Evolutionary conservation across 1,140 invertebrate genomes (phyloP).

Genomic region (Orussus abietinus): DNA sequence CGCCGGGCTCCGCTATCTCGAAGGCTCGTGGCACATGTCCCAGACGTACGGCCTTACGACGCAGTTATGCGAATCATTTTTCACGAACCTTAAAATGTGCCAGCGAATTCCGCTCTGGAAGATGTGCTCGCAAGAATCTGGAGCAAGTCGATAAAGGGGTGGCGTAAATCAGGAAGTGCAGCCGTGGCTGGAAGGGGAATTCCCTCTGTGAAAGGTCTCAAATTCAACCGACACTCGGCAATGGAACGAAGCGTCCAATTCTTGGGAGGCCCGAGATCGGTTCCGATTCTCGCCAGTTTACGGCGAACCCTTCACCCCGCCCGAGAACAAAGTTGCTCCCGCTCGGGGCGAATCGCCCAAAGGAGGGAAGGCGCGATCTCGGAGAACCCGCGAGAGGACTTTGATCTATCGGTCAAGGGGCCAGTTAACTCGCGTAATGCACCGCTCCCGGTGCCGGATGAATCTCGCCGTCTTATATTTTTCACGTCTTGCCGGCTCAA

Average conservation of each 20-base stretch:
- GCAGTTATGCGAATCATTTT: too few species aligned
- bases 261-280: background rate
- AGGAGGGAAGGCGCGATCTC: background rate
- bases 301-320: slow-evolving; percentile 1
- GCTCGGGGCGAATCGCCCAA: slow-evolving; percentile 7
- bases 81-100: too few species aligned
- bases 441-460: too few species aligned
- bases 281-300: background rate
- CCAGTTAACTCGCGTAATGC: too few species aligned
- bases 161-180: slow-evolving; percentile 17
- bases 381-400: slow-evolving; percentile 6
- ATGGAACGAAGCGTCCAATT: background rate
- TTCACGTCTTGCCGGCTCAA: too few species aligned
- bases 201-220: slow-evolving; percentile 12
- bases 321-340: too few species aligned
- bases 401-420: too few species aligned
- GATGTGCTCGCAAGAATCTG: slow-evolving; percentile 14
- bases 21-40: slow-evolving; percentile 14
- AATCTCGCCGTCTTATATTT: too few species aligned
- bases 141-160: slow-evolving; percentile 21
- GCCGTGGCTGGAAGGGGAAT: slow-evolving; percentile 6
- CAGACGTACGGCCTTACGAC: background rate
- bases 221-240: slow-evolving; percentile 23
- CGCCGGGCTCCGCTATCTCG: background rate
- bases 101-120: background rate